These are phyloP conservation scores for Watsonalla cultraria DNA, from an alignment of 2,888 invertebrate genomes.

Conservation along the genomic window DNA sequence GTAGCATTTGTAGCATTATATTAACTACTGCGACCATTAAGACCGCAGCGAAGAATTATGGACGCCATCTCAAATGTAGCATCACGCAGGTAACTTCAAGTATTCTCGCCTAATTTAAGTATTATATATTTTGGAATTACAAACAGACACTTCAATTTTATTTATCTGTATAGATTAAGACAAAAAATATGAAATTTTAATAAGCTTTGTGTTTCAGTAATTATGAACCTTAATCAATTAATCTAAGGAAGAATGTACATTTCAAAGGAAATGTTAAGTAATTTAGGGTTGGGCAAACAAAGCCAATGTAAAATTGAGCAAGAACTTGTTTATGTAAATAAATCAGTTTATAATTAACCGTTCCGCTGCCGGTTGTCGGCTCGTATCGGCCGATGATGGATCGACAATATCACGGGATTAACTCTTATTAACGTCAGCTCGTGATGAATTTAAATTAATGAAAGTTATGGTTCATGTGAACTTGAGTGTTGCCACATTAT, in stretches of 20 bases:
- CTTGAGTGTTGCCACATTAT: not conserved
- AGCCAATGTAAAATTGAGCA: slow-evolving; percentile 1
- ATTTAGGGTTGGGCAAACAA: not conserved
- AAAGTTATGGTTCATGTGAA: slow-evolving; percentile 12
- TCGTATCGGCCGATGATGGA: slow-evolving; percentile 22
- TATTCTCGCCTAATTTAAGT: no score
- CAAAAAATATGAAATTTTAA: no score
- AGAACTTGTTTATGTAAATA: slow-evolving; percentile 14
- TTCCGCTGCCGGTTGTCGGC: slow-evolving; percentile 15
- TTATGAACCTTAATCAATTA: not conserved
- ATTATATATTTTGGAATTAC: no score
- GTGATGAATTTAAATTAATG: slow-evolving; percentile 42
- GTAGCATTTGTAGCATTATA: no score
- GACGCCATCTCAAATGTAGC: no score
- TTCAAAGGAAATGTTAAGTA: not conserved
- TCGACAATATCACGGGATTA: slow-evolving; percentile 26
- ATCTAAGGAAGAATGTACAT: not conserved
- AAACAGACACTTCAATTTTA: no score
- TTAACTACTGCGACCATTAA: no score
- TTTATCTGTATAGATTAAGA: no score
- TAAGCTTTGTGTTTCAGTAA: slow-evolving; percentile 1
- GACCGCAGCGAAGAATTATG: no score
- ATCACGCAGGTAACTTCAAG: no score
- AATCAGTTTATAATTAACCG: slow-evolving; percentile 20
- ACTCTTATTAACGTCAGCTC: slow-evolving; percentile 33